Conservation (phyloP, 2,888 invertebrate species). For the Myopa testacea region DNA sequence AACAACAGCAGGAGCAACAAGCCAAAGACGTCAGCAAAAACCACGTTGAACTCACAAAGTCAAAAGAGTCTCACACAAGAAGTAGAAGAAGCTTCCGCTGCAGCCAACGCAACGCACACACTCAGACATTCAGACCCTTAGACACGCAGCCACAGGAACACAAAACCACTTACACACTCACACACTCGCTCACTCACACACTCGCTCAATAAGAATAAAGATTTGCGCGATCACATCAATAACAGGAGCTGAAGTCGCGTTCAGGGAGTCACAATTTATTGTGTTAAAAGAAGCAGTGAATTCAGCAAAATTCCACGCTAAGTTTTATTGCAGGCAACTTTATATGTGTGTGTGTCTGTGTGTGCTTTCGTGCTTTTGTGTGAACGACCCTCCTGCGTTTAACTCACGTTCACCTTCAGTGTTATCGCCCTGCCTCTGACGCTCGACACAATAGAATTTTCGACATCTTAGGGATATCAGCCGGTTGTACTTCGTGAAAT, state of each 20-base stretch:
- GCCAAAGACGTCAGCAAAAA: not conserved
- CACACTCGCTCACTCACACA: not conserved
- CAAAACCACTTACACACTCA: not conserved
- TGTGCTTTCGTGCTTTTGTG: not conserved
- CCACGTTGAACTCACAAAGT: not conserved
- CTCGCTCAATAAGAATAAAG: not conserved
- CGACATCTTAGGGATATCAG: not conserved
- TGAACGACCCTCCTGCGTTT: not conserved
- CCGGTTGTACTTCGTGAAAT: too few relatives aligned
- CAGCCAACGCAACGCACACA: not conserved
- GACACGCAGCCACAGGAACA: too few relatives aligned
- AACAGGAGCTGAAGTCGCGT: not conserved
- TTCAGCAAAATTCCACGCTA: not conserved
- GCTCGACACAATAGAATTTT: not conserved
- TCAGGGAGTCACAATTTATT: not conserved
- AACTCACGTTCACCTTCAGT: not conserved
- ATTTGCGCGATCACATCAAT: conserved; percentile 1
- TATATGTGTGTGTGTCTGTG: not conserved
- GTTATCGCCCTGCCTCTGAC: not conserved
- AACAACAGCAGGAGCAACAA: not conserved
- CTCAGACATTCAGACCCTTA: not conserved
- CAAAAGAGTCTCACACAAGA: not conserved
- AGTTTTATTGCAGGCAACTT: not conserved
- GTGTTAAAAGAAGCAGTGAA: not conserved
- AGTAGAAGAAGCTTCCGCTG: not conserved